A percentile compares a stretch with the other conserved stretches of the same genome.
Conservation (phyloP, 1,140 invertebrate genomes). For the Drosophila orosa region DNA sequence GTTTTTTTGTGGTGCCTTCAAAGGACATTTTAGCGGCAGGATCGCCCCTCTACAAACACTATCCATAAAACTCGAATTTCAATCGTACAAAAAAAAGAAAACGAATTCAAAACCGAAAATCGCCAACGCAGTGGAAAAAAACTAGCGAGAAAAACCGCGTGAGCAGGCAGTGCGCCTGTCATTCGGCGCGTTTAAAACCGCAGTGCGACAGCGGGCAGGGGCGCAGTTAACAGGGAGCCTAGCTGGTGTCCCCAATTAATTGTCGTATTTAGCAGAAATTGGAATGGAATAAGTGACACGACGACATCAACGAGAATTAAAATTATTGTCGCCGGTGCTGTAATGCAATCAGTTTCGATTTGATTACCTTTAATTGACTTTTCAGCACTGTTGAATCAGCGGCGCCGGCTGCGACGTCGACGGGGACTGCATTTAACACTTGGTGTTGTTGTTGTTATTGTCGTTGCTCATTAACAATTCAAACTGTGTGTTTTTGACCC, state of each 20-base stretch:
- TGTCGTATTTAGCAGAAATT: conserved; percentile 54
- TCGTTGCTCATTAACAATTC: conserved; percentile 71
- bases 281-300: conserved; percentile 47
- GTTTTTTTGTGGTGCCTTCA: too few relatives aligned
- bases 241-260: conserved; percentile 50
- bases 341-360: conserved; percentile 79
- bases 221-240: not conserved
- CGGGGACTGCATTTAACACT: conserved; percentile 66
- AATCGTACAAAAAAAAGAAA: not conserved
- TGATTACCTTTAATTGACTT: conserved; percentile 83
- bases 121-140: conserved; percentile 10
- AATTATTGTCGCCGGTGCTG: conserved; percentile 61
- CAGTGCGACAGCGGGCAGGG: conserved; percentile 19
- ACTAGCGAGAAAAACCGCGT: conserved; percentile 39
- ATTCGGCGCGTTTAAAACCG: conserved; percentile 38
- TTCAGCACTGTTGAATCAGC: conserved; percentile 67
- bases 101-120: conserved; percentile 19
- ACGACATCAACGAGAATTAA: conserved; percentile 56
- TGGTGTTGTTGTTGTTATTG: conserved; percentile 9
- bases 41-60: too few relatives aligned
- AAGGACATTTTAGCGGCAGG: too few relatives aligned
- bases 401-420: conserved; percentile 44
- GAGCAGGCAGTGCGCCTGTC: conserved; percentile 1
- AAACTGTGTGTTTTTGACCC: conserved; percentile 43
- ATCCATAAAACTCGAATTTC: conserved; percentile 24